Percentiles rank a stretch among this genome's conserved stretches.
Evolutionary conservation across 2,888 invertebrate genomes (phyloP).

Genomic region (Mesorhabditis spiculigera): DNA sequence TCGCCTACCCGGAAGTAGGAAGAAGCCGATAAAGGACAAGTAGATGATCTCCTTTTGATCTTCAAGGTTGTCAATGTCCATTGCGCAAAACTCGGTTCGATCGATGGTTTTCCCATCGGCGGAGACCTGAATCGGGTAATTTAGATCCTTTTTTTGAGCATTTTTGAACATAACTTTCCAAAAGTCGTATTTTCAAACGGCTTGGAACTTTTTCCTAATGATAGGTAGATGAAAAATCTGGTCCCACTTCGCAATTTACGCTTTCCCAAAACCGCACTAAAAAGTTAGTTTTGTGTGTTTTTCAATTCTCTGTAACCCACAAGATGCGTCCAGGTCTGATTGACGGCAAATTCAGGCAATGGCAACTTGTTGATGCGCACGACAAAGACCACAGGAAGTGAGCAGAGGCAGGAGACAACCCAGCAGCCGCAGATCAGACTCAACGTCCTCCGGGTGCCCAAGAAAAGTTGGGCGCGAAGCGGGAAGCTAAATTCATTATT

Average conservation of each 20-base stretch:
- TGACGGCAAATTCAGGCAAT: slow-evolving; percentile 34
- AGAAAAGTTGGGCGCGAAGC: slow-evolving; percentile 46
- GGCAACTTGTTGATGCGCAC: slow-evolving; percentile 39
- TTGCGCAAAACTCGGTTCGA: slow-evolving; percentile 49
- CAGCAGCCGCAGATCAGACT: slow-evolving; percentile 48
- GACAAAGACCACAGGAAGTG: slow-evolving; percentile 47
- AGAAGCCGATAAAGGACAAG: slow-evolving; percentile 51
- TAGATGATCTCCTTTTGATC: slow-evolving; percentile 44
- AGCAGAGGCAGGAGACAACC: slow-evolving; percentile 48
- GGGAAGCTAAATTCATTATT: slow-evolving; percentile 39
- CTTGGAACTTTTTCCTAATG: not conserved
- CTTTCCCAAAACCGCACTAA: too few species aligned
- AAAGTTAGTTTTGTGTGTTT: too few species aligned
- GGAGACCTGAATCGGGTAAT: slow-evolving; percentile 26
- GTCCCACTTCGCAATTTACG: too few species aligned
- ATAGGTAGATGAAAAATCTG: too few species aligned
- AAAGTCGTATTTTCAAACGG: not conserved
- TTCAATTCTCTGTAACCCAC: slow-evolving; percentile 13
- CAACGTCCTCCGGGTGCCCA: slow-evolving; percentile 49
- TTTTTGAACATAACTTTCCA: slow-evolving; percentile 5
- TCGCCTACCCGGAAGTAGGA: slow-evolving; percentile 44
- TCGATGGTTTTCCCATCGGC: slow-evolving; percentile 33
- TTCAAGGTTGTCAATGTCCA: slow-evolving; percentile 32
- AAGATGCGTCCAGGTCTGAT: slow-evolving; percentile 22
- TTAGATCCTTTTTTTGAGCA: not conserved